Evolutionary conservation across 2,888 invertebrate species (phyloP).

Genomic region (Melolontha melolontha): DNA sequence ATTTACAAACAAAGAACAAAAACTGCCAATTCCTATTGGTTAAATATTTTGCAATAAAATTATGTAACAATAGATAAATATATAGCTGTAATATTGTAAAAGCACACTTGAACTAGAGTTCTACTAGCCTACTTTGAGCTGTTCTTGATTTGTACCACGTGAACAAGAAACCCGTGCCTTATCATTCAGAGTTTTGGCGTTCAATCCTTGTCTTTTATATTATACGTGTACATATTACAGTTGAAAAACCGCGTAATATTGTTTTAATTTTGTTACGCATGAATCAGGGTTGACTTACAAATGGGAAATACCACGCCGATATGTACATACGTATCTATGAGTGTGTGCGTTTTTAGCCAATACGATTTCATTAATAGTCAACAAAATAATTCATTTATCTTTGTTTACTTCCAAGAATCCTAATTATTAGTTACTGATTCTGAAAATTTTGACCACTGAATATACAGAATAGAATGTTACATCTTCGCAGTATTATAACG

Average conservation of each 20-base stretch:
- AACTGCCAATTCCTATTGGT: conserved; percentile 41
- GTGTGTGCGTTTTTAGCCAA: not conserved
- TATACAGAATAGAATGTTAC: not conserved
- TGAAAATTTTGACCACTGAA: conserved; percentile 10
- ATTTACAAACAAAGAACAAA: conserved; percentile 31
- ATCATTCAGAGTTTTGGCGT: conserved; percentile 38
- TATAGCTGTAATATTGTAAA: conserved; percentile 48
- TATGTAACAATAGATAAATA: conserved; percentile 51
- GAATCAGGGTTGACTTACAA: conserved; percentile 45
- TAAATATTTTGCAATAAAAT: conserved; percentile 54
- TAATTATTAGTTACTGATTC: conserved; percentile 21
- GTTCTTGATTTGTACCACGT: conserved; percentile 42
- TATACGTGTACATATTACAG: not conserved
- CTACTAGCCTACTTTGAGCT: conserved; percentile 61
- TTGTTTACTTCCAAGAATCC: conserved; percentile 30
- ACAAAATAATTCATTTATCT: conserved; percentile 26
- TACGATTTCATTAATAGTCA: conserved; percentile 10
- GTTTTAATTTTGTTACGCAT: conserved; percentile 23
- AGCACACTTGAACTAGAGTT: conserved; percentile 56
- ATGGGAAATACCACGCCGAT: conserved; percentile 35
- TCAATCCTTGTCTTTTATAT: conserved; percentile 31
- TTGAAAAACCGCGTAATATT: not conserved
- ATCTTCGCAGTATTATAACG: conserved; percentile 1
- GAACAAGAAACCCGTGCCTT: conserved; percentile 39
- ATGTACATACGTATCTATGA: not conserved